These are phyloP conservation scores for Bradysia coprophila DNA, from an alignment of 1,140 invertebrate species.

Conservation along the genomic window DNA sequence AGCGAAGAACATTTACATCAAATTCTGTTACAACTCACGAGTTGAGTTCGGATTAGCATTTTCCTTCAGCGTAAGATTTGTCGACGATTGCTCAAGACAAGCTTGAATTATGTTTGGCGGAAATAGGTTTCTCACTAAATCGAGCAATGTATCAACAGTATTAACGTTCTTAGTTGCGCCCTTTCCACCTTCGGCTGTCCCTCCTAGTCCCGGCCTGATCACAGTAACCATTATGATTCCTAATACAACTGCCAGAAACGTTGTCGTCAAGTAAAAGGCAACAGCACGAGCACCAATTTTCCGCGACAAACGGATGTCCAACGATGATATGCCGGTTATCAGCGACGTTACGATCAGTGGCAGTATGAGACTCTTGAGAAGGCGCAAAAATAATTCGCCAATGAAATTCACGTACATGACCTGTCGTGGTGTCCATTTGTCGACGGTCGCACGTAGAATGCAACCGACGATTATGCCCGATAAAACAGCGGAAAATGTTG, in stretches of 20 bases:
- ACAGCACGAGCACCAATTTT: background rate
- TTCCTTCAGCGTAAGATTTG: constrained; percentile 21
- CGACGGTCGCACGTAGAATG: background rate
- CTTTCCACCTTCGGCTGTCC: background rate
- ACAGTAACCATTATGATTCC: background rate
- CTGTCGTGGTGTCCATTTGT: background rate
- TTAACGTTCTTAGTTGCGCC: background rate
- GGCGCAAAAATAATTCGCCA: constrained; percentile 1
- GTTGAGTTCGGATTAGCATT: no score
- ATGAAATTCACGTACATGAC: constrained; percentile 3
- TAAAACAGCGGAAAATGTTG: constrained; percentile 1
- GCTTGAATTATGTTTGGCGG: constrained; percentile 64
- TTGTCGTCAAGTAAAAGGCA: background rate
- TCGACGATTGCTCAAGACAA: constrained; percentile 26
- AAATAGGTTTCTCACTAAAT: constrained; percentile 36
- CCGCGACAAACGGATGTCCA: background rate
- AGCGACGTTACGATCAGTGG: background rate
- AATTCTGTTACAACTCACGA: no score
- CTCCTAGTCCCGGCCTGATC: background rate
- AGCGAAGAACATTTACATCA: no score
- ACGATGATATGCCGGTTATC: background rate
- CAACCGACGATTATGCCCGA: background rate
- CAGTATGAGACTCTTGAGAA: constrained; percentile 1
- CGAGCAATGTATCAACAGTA: background rate
- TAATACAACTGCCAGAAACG: background rate